Evolutionary conservation across 2,888 invertebrate genomes (phyloP), one percentile per base, ranked within the genome.

Genomic region (Callyntrura sp.): DNA sequence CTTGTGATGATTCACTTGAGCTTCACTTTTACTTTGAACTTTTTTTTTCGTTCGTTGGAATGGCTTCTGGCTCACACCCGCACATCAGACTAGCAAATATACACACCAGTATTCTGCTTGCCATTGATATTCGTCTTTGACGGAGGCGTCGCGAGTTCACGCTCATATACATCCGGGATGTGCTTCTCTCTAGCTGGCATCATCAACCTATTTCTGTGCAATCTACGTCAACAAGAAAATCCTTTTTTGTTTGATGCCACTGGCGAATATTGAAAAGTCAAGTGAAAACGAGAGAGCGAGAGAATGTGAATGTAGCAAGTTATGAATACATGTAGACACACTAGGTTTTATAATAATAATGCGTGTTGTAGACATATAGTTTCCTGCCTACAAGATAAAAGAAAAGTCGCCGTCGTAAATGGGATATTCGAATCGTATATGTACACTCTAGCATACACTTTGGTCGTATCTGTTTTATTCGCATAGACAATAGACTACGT

Each of bases 181-280:
- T 65, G 11, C 17, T 62, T 23, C 23, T 11, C 25, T 4, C 28
- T 25, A 20, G 23, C 65, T 45, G 43, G 12, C 43, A 55, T 79
- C 57, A 28, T n/a, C 79, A 57, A 57, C n/a, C 43, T 84, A 70
- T 28, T 70, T 76, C 62, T 76, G 70, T 70, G 45, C 70, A 45
- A 60, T 82, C 45, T 82, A 35, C 20, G 12, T 43, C 65, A 86
- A 86, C 79, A 86, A 86, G 86, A 68, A 86, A 86, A 86, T 86
- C 86, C 86, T 86, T 86, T 86, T 86, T 35, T 79, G 73, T 85
- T 84, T 73, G 68, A 28, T 68, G 79, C 79, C 68, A 86, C 68
- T 79, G 68, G 86, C 79, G 82, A 88, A 88, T 88, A 88, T 88
- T 81, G 82, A 79, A 81, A 81, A 88, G 87, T 87, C 81, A 88